phyloP scores from a whole-genome alignment of 2,888 invertebrate genomes.

The Petrolisthes manimaculis region DNA sequence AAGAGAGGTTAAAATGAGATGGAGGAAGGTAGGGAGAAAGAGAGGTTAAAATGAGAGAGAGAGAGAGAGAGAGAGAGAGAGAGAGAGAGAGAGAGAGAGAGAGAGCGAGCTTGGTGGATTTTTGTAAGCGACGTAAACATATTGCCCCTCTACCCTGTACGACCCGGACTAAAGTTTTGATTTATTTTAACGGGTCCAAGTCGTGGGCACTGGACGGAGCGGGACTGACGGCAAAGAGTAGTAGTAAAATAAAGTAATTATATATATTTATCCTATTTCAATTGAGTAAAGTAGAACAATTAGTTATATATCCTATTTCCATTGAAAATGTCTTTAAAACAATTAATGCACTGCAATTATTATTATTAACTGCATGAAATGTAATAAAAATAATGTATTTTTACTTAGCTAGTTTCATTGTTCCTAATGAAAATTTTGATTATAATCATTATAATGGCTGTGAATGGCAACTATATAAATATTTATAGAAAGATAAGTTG shows the following conservation, averaged over 20 bases:
- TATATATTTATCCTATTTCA: no score
- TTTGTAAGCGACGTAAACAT: conserved; percentile 53
- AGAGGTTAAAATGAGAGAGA: background rate
- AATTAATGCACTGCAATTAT: no score
- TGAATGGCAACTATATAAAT: no score
- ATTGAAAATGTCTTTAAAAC: no score
- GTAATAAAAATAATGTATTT: no score
- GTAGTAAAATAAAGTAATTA: background rate
- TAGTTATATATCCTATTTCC: no score
- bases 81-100: conserved; percentile 25
- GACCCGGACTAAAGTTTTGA: conserved; percentile 51
- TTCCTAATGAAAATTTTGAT: no score
- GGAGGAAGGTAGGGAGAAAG: background rate
- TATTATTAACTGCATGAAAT: no score
- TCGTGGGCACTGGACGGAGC: conserved; percentile 31
- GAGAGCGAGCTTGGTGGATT: conserved; percentile 38
- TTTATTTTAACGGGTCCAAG: conserved; percentile 21
- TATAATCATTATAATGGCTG: no score
- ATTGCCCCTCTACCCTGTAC: conserved; percentile 42
- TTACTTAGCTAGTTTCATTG: no score
- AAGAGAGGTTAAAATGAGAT: background rate
- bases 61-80: conserved; percentile 10
- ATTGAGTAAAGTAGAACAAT: no score
- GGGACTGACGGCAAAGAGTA: background rate
- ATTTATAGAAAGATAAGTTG: no score